These are phyloP conservation scores for Prosapia bicincta DNA, from an alignment of 2,888 invertebrate genomes.

Conservation along the genomic window DNA sequence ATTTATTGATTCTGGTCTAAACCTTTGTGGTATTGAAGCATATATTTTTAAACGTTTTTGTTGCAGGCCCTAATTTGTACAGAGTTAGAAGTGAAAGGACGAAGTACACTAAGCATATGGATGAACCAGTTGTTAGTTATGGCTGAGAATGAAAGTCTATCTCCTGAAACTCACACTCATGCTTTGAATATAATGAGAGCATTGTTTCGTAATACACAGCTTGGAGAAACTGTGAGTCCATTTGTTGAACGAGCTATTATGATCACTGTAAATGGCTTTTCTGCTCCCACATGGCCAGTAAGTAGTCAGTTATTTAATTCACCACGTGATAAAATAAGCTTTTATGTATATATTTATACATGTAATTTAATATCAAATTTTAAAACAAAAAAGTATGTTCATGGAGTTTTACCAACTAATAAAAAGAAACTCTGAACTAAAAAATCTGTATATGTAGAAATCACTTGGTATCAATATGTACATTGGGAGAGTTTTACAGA, in stretches of 20 bases:
- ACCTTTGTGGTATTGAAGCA: no score
- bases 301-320: constrained; percentile 45
- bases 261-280: constrained; percentile 70
- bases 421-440: no score
- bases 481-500: no score
- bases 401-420: no score
- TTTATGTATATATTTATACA: no score
- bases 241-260: constrained; percentile 60
- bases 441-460: no score
- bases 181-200: constrained; percentile 83
- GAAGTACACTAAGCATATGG: constrained; percentile 56
- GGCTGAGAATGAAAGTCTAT: constrained; percentile 1
- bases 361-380: no score
- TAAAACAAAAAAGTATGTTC: no score
- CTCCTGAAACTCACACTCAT: constrained; percentile 52
- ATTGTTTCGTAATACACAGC: constrained; percentile 69
- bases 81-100: constrained; percentile 53
- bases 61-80: constrained; percentile 73
- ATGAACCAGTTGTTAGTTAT: constrained; percentile 33
- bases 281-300: constrained; percentile 73
- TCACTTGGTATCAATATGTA: no score
- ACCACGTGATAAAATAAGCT: no score
- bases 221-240: constrained; percentile 66
- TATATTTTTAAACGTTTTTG: no score
- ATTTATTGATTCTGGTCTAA: no score